Base-by-base conservation (phyloP, 2,113 vertebrate species). In the Bufo gargarizans region DNA sequence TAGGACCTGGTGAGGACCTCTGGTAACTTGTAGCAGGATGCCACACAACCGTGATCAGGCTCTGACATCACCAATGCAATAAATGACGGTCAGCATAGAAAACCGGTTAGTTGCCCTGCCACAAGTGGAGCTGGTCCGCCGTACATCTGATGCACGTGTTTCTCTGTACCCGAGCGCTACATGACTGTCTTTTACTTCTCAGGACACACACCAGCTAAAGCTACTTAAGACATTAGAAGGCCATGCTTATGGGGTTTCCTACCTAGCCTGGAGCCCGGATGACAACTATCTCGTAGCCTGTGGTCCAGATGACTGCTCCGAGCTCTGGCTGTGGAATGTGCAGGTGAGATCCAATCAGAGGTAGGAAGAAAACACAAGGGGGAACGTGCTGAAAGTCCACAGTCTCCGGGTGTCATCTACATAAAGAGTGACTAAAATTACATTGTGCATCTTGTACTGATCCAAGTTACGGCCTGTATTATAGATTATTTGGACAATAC, bases 321-420 rank as follows among this genome's bases (percentile, higher is more conserved):
- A 99, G 92, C 95, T 99, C 89, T 99, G 98, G 98, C 97, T 99
- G 80, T 99, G 98, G 98, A 99, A 98, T 89, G 95, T 99, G 89
- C 98, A 99, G 94, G 98, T 99, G 94, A 94, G 93, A 77, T 83
- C 47, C 56, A 50, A 2, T 79, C 77, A 78, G 50, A 33, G 33
- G 33, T 33, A 33, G 33, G 33, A 33, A 33, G 33, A 33, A 33
- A 33, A 33, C 33, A 33, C 33, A 33, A 33, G 33, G 33, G 33
- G 33, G 33, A 33, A 33, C 33, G 33, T 33, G 33, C 33, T 33
- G 0, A 33, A 1, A 33, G 33, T 33, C 33, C 33, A 33, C 33
- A 33, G 33, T 33, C 33, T 1, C 33, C 33, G 1, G 33, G 33
- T 33, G 33, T 33, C 0, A 33, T 33, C 33, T 33, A 33, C 33